These are phyloP conservation scores for Etia nguti DNA, from an alignment of 2,113 vertebrate genomes.

Conservation along the genomic window DNA sequence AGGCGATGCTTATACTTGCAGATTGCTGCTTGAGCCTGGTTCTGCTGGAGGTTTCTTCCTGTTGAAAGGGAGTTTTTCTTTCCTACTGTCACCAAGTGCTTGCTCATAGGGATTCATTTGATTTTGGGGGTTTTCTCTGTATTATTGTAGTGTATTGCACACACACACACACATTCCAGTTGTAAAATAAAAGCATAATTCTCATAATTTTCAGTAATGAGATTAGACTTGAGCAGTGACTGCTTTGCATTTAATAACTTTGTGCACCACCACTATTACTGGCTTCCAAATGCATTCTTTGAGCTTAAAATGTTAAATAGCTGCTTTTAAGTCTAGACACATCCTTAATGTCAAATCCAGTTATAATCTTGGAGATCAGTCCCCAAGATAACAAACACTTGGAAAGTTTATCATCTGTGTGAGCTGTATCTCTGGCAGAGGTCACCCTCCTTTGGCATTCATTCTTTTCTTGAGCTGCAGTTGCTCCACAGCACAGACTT, in stretches of 20 bases:
- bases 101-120: background rate
- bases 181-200: background rate
- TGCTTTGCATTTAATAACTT: background rate
- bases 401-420: background rate
- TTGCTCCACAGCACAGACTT: background rate
- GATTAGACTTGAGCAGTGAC: background rate
- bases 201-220: background rate
- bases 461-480: conserved; percentile 42
- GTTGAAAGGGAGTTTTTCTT: background rate
- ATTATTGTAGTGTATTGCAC: rapidly evolving
- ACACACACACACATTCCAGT: background rate
- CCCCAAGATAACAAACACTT: background rate
- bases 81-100: background rate
- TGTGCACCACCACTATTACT: background rate
- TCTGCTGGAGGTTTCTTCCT: background rate
- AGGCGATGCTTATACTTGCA: background rate
- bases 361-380: background rate
- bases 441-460: conserved; percentile 42
- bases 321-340: background rate
- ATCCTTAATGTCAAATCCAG: background rate
- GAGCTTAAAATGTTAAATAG: background rate
- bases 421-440: conserved; percentile 1
- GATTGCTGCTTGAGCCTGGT: background rate
- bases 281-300: background rate
- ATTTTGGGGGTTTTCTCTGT: background rate